These are phyloP conservation scores for Liparis tanakae DNA, from an alignment of 2,797 vertebrate species.

Conservation along the genomic window DNA sequence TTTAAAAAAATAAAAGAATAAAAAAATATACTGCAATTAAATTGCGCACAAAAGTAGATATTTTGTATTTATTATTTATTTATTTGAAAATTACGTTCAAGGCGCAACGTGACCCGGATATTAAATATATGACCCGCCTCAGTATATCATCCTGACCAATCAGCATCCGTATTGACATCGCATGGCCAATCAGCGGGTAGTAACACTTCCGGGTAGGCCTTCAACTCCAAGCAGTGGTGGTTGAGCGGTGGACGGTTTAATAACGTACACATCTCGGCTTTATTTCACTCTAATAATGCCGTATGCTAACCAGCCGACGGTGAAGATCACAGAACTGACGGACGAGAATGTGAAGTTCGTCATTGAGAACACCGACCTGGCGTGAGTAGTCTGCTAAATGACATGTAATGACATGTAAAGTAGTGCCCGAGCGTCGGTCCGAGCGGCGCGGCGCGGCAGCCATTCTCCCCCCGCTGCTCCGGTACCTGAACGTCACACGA, in stretches of 20 bases:
- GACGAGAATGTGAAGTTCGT: conserved; percentile 99
- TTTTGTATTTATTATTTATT: no score
- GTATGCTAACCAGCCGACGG: conserved; percentile 97
- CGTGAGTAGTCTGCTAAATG: conserved; percentile 90
- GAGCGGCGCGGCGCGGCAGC: conserved; percentile 11
- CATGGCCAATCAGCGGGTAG: conserved; percentile 44
- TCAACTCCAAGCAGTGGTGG: not conserved
- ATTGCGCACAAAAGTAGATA: no score
- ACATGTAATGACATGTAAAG: no score
- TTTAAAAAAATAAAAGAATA: not conserved
- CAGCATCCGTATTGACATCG: rapidly evolving
- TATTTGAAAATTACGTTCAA: not conserved
- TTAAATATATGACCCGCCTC: conserved; percentile 36
- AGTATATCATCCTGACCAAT: conserved; percentile 20
- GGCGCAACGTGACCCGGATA: conserved; percentile 48
- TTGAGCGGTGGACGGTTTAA: not conserved
- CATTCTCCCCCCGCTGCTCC: conserved; percentile 3
- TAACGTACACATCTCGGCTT: not conserved
- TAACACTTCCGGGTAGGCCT: conserved; percentile 16
- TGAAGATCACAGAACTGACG: conserved; percentile 94
- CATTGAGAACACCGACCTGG: conserved; percentile 96
- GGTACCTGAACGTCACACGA: not conserved
- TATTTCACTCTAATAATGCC: conserved; percentile 82
- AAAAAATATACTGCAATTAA: not conserved
- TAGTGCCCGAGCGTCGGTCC: not conserved